Conservation (phyloP, 2,113 vertebrate species). For the Solenodon paradoxus region DNA sequence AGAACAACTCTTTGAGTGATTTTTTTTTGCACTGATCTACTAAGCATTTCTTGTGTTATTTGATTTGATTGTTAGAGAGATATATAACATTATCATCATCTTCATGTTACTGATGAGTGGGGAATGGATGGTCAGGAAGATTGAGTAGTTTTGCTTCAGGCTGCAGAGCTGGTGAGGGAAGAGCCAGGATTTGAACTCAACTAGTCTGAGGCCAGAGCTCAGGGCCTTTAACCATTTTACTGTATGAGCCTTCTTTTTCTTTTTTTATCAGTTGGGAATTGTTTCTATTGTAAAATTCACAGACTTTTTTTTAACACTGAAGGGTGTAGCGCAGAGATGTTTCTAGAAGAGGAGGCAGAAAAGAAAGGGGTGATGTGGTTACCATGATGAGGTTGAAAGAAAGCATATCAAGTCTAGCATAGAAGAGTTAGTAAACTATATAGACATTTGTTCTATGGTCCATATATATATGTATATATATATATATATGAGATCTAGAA, state of each 20-base stretch:
- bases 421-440: background rate
- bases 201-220: background rate
- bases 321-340: background rate
- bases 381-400: background rate
- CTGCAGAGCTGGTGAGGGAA: background rate
- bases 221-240: background rate
- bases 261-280: too few relatives aligned
- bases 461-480: too few relatives aligned
- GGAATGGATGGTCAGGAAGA: background rate
- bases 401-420: background rate
- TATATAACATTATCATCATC: background rate
- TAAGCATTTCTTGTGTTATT: background rate
- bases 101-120: background rate
- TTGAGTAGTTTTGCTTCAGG: background rate
- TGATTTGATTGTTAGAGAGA: slow-evolving; percentile 31
- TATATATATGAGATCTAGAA: background rate
- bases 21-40: slow-evolving; percentile 20
- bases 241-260: too few relatives aligned
- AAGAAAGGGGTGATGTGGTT: slow-evolving; percentile 2
- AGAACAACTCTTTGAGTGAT: background rate
- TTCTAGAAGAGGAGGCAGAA: background rate
- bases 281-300: too few relatives aligned
- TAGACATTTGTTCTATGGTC: background rate
- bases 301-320: background rate
- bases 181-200: background rate